Conservation (phyloP, 2,797 vertebrate species). For the Takifugu rubripes region DNA sequence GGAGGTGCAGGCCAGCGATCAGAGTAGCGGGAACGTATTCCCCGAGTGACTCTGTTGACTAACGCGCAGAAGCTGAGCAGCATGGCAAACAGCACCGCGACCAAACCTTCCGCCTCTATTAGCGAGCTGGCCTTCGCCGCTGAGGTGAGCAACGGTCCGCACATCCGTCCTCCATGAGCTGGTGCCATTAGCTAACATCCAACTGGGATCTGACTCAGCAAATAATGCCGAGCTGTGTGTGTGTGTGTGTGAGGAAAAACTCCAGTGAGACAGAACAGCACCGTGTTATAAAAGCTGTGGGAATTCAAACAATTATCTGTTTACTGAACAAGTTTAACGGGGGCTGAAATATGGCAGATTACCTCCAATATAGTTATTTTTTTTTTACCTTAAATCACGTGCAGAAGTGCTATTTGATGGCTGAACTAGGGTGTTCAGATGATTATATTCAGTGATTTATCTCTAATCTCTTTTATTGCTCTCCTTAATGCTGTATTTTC, state of each 20-base stretch:
- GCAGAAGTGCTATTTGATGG: no score
- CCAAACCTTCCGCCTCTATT: constrained; percentile 60
- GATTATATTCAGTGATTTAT: no score
- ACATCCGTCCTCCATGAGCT: constrained; percentile 63
- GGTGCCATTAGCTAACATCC: constrained; percentile 66
- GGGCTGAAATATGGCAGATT: no score
- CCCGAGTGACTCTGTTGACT: constrained; percentile 68
- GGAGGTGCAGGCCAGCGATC: constrained; percentile 70
- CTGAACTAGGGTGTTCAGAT: no score
- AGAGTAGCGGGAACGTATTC: constrained; percentile 72
- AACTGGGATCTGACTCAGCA: constrained; percentile 67
- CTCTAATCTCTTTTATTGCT: no score
- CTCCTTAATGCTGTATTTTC: no score
- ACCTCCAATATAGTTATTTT: no score
- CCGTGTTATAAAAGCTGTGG: no score
- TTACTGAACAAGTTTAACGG: no score
- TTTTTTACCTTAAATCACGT: no score
- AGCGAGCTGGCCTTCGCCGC: constrained; percentile 67
- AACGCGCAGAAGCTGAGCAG: constrained; percentile 58
- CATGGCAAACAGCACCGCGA: constrained; percentile 70
- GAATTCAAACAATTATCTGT: no score
- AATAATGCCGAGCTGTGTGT: constrained; percentile 18
- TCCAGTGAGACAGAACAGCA: no score
- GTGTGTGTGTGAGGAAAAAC: constrained; percentile 7
- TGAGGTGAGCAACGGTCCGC: constrained; percentile 42